These are phyloP conservation scores for Phrynosoma platyrhinos DNA, from an alignment of 2,113 vertebrate genomes.

Conservation along the genomic window DNA sequence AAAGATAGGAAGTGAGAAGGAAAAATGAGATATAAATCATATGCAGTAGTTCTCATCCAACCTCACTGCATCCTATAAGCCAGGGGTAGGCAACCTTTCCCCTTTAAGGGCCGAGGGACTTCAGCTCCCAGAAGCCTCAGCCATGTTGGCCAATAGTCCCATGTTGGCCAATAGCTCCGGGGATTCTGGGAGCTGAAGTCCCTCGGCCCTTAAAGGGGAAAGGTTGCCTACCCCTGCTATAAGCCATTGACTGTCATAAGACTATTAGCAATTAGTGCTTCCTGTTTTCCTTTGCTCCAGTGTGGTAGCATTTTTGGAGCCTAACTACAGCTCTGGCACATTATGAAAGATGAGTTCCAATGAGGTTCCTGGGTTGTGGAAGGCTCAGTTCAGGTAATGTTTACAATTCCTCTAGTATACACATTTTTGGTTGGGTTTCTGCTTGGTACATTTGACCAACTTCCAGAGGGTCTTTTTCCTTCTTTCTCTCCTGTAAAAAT, in stretches of 20 bases:
- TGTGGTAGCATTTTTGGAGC: not conserved
- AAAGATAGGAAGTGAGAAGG: conserved; percentile 35
- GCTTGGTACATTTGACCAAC: not conserved
- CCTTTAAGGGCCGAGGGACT: no score
- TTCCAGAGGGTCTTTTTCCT: not conserved
- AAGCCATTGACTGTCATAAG: not conserved
- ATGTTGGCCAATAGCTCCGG: no score
- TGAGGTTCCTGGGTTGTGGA: not conserved
- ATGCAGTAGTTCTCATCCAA: not conserved
- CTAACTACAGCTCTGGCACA: not conserved
- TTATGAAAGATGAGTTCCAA: not conserved
- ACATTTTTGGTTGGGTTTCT: not conserved
- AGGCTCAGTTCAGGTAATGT: not conserved
- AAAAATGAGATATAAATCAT: not conserved
- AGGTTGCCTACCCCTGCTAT: no score
- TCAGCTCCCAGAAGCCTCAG: no score
- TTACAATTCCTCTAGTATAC: not conserved
- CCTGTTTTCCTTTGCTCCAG: not conserved
- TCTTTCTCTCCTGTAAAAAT: not conserved
- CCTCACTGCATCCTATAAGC: not conserved
- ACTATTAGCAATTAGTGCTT: not conserved
- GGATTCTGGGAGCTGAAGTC: no score
- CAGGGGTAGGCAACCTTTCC: no score
- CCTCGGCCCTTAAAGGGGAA: no score
- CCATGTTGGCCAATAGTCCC: no score